Evolutionary conservation across 1,140 invertebrate genomes (phyloP), one percentile per base, ranked within the genome.

Genomic region (Elymnias hypermnestra): DNA sequence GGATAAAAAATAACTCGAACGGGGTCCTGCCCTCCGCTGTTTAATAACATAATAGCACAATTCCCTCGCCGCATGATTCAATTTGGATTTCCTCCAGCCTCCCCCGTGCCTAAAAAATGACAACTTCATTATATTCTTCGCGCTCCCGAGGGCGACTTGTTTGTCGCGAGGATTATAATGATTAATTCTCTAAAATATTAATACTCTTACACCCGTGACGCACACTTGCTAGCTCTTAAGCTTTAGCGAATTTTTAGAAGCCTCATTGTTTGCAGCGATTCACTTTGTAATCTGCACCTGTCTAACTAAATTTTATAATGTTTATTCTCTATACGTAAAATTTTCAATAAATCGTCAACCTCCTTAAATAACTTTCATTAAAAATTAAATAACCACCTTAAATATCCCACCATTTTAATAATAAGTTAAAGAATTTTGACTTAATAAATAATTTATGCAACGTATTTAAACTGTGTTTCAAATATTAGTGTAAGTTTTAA

Each of bases 1-100:
- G 50, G 49, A 60, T 62, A 83, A 83, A 82, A 81, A 78, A 74
- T 71, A 72, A 65, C 60, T 64, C 33, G 53, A 61, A 56, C 78
- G 65, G 83, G 86, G 83, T 85, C 79, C 68, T 76, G 84, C 82
- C 85, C 83, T 83, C 76, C 69, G 67, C 76, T 87, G 76, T 86
- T 87, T 87, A 87, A 87, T 87, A 87, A 87, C 86, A 87, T 87
- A 87, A 87, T 87, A 87, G 86, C 83, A 85, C 83, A 87, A 87
- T 87, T 87, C 86, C 83, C 86, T 83, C 76, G 86, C 83, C 86
- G 81, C 83, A 87, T 87, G 86, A 87, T 87, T 87, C 86, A 87
- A 87, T 87, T 87, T 87, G 83, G 86, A 87, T 86, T 87, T 86
- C 74, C 81, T 86, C 77, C 79, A 83, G 72, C 75, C 74, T 85